These are phyloP conservation scores for Philypnodon macrostomus DNA, from an alignment of 2,797 vertebrate genomes.

Conservation along the genomic window DNA sequence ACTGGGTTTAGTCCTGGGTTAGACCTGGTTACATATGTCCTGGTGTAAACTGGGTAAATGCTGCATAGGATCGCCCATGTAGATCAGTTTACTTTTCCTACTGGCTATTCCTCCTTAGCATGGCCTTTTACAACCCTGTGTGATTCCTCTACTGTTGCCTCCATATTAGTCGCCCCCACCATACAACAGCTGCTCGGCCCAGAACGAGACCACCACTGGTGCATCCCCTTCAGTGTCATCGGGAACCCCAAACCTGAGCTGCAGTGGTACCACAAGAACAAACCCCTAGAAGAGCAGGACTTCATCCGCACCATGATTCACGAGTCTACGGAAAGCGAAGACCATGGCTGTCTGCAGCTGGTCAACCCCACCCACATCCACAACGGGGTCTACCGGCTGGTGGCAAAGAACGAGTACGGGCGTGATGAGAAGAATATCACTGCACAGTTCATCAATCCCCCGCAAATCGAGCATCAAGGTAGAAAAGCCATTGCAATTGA, in stretches of 20 bases:
- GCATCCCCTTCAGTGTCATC: slow-evolving; percentile 95
- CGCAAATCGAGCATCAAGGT: slow-evolving; percentile 73
- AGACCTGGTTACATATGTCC: too few species aligned
- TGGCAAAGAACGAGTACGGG: slow-evolving; percentile 88
- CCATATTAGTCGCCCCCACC: slow-evolving; percentile 87
- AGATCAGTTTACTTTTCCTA: slow-evolving; percentile 38
- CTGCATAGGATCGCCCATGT: too few species aligned
- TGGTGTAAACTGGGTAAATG: too few species aligned
- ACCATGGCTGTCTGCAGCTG: slow-evolving; percentile 95
- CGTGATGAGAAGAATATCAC: slow-evolving; percentile 84
- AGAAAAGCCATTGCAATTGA: neutral
- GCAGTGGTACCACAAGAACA: slow-evolving; percentile 88
- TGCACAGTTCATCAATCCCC: slow-evolving; percentile 89
- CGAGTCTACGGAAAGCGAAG: slow-evolving; percentile 82
- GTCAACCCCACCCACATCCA: slow-evolving; percentile 95
- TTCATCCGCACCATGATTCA: slow-evolving; percentile 93
- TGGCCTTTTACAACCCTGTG: slow-evolving; percentile 54
- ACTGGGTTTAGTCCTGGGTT: too few species aligned
- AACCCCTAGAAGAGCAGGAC: slow-evolving; percentile 82
- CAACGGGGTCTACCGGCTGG: slow-evolving; percentile 90
- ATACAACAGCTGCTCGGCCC: slow-evolving; percentile 88
- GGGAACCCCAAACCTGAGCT: slow-evolving; percentile 91
- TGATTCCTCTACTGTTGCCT: slow-evolving; percentile 62
- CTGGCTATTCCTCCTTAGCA: slow-evolving; percentile 45
- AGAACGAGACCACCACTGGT: slow-evolving; percentile 91